Percentiles rank a stretch among this genome's conserved stretches.
These are phyloP conservation scores for Antechinus stuartii DNA, from an alignment of 2,113 vertebrate species.

Conservation along the genomic window DNA sequence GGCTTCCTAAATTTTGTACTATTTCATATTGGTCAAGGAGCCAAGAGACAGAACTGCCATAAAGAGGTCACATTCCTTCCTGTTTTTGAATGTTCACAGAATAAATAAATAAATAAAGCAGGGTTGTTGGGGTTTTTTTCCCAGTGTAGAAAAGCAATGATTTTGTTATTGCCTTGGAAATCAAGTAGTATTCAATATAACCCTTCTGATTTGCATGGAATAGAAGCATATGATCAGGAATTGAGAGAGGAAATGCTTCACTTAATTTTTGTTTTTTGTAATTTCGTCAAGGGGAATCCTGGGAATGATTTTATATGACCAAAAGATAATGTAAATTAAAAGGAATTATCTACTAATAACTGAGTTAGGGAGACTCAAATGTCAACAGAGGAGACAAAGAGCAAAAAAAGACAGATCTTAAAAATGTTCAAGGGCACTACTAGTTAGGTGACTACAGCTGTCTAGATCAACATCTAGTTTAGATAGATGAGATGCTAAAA, in stretches of 20 bases:
- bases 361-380: not conserved
- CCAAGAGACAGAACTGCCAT: not conserved
- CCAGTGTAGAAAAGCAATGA: not conserved
- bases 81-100: not conserved
- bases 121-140: not conserved
- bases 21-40: not conserved
- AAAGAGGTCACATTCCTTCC: not conserved
- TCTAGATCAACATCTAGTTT: not conserved
- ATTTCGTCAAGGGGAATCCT: not conserved
- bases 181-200: not conserved
- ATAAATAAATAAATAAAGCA: not conserved
- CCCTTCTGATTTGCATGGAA: not conserved
- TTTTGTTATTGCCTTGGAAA: not conserved
- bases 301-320: not conserved
- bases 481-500: not conserved
- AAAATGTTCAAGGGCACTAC: not conserved
- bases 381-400: not conserved
- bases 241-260: not conserved
- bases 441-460: not conserved
- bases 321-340: not conserved
- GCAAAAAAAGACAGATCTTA: not conserved
- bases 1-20: not conserved
- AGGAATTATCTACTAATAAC: not conserved
- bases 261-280: not conserved
- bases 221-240: not conserved